These are phyloP conservation scores for Pseudopipra pipra DNA, from an alignment of 2,113 vertebrate genomes.

Conservation along the genomic window DNA sequence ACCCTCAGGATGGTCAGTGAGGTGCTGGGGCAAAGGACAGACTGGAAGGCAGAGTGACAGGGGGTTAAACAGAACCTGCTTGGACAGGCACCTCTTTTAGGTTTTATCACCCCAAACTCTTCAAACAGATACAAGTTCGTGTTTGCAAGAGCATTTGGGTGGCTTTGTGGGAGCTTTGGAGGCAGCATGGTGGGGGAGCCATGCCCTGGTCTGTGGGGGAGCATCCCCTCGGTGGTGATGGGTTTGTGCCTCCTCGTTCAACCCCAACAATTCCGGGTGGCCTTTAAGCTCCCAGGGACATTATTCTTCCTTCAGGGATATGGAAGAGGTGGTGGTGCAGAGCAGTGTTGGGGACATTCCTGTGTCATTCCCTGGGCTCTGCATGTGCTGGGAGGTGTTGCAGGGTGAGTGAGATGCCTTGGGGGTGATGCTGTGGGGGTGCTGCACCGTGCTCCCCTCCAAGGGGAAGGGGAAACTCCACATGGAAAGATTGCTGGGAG, in stretches of 20 bases:
- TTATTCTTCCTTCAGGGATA: not conserved
- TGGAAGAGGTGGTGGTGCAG: not conserved
- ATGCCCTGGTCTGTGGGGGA: not conserved
- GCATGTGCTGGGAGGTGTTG: not conserved
- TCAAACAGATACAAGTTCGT: accelerated
- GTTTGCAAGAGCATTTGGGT: not conserved
- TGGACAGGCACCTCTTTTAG: accelerated
- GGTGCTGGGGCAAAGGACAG: accelerated
- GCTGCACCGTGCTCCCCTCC: accelerated
- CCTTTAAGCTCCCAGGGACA: accelerated
- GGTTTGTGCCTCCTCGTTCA: accelerated
- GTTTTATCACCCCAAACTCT: accelerated
- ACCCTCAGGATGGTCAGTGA: accelerated
- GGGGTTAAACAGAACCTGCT: accelerated
- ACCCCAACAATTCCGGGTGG: accelerated
- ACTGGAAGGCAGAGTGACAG: accelerated
- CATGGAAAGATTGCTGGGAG: not conserved
- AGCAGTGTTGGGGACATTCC: not conserved
- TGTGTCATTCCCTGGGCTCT: not conserved
- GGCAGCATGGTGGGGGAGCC: accelerated
- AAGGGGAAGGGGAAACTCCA: not conserved
- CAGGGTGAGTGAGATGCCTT: accelerated
- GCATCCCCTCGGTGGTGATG: accelerated
- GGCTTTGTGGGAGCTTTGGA: not conserved
- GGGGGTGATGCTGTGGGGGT: not conserved